These are phyloP conservation scores for Pygoscelis adeliae DNA, from an alignment of 2,113 vertebrate species.

Conservation along the genomic window DNA sequence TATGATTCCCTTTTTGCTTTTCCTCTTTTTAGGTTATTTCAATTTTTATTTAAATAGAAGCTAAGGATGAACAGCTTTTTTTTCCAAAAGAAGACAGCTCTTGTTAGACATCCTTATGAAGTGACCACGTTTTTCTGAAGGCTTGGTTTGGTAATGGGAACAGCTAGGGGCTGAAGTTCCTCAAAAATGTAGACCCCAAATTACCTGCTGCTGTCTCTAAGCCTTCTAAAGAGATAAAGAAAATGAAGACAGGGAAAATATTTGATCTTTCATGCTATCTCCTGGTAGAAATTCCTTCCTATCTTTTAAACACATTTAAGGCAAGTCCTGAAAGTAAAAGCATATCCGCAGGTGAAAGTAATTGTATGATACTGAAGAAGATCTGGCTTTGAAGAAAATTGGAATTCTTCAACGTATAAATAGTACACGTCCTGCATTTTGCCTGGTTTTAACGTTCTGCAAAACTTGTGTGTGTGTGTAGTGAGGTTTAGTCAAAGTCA, in stretches of 20 bases:
- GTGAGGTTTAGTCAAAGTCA: neutral
- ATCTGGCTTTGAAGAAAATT: constrained; percentile 40
- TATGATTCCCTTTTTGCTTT: neutral
- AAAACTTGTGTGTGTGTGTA: neutral
- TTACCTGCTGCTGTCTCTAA: constrained; percentile 36
- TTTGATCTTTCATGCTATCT: constrained; percentile 37
- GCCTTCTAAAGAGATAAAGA: constrained; percentile 41
- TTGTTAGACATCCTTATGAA: neutral
- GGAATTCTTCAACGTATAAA: neutral
- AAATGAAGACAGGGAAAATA: constrained; percentile 28
- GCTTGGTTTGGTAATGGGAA: neutral
- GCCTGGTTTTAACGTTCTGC: neutral
- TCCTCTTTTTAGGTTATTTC: neutral
- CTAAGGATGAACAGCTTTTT: neutral
- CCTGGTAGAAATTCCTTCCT: constrained; percentile 24
- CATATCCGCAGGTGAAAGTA: neutral
- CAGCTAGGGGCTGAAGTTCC: neutral
- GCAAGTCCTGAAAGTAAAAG: constrained; percentile 22
- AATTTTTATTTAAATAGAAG: neutral
- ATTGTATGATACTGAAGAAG: constrained; percentile 2
- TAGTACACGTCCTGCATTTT: neutral
- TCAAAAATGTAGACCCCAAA: neutral
- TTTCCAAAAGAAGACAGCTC: neutral
- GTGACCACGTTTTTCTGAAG: neutral
- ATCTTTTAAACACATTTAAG: constrained; percentile 46